Conservation (phyloP, 2,797 vertebrate species). For the Hoplostethus atlanticus region DNA sequence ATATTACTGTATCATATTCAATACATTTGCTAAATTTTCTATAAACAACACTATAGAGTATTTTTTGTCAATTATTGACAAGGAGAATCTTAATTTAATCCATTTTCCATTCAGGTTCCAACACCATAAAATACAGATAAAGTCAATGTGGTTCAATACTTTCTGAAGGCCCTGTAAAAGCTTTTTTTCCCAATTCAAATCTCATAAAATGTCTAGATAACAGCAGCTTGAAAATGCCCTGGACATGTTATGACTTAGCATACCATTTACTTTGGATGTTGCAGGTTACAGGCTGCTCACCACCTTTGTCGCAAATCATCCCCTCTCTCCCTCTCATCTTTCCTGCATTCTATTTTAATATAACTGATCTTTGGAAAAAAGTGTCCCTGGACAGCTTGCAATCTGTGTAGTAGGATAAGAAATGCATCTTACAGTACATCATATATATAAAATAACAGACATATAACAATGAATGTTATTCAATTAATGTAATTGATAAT, state of each 20-base stretch:
- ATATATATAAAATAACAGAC: background rate
- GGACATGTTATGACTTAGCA: background rate
- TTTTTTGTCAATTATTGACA: no score
- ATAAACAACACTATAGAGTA: no score
- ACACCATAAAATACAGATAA: background rate
- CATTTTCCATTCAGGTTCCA: no score
- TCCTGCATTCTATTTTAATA: constrained; percentile 17
- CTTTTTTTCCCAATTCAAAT: background rate
- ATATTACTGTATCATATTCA: constrained; percentile 14
- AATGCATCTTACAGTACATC: constrained; percentile 31
- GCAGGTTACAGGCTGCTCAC: background rate
- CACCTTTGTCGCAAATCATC: background rate
- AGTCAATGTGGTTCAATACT: background rate
- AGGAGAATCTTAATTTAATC: no score
- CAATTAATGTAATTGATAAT: no score
- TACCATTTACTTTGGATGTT: background rate
- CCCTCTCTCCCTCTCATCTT: constrained; percentile 8
- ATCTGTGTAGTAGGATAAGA: background rate
- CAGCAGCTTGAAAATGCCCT: background rate
- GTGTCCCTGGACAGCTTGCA: background rate
- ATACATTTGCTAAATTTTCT: no score
- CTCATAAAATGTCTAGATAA: background rate
- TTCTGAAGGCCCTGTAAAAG: constrained; percentile 1
- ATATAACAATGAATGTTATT: background rate
- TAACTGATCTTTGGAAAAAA: background rate